A percentile compares a stretch with the other conserved stretches of the same genome.
Evolutionary conservation across 2,888 invertebrate genomes (phyloP).

Genomic region (Meiosimyza platycephala): DNA sequence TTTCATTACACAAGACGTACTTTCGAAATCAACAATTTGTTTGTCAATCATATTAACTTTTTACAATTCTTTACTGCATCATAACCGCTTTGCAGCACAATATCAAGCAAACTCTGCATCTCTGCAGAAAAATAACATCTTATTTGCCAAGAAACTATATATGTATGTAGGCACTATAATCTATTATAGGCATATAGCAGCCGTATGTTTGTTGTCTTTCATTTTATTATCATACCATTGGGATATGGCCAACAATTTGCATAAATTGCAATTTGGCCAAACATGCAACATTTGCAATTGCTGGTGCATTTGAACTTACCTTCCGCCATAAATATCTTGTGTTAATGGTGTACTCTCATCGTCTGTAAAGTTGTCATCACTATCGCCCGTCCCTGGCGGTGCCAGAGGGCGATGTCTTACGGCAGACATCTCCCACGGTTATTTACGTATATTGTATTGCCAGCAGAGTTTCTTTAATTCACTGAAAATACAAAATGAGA

Average conservation of each 20-base stretch:
- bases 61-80: too few species aligned
- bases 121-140: too few species aligned
- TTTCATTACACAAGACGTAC: too few species aligned
- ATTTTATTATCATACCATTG: neutral
- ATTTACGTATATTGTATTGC: conserved; percentile 35
- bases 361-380: conserved; percentile 84
- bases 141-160: too few species aligned
- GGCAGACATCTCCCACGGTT: conserved; percentile 71
- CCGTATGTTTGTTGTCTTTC: neutral
- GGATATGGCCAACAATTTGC: conserved; percentile 42
- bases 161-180: too few species aligned
- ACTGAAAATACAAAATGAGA: conserved; percentile 18
- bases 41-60: too few species aligned
- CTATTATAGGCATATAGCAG: too few species aligned
- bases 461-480: neutral
- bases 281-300: neutral
- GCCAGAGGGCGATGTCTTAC: conserved; percentile 73
- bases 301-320: conserved; percentile 71
- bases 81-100: too few species aligned
- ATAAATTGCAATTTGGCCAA: conserved; percentile 44
- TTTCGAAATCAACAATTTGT: too few species aligned
- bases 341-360: conserved; percentile 89
- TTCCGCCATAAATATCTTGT: conserved; percentile 90
- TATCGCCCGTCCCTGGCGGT: conserved; percentile 69
- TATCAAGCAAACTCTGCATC: too few species aligned